phyloP scores from a whole-genome alignment of 2,797 vertebrate species.

The Lacerta viridis region DNA sequence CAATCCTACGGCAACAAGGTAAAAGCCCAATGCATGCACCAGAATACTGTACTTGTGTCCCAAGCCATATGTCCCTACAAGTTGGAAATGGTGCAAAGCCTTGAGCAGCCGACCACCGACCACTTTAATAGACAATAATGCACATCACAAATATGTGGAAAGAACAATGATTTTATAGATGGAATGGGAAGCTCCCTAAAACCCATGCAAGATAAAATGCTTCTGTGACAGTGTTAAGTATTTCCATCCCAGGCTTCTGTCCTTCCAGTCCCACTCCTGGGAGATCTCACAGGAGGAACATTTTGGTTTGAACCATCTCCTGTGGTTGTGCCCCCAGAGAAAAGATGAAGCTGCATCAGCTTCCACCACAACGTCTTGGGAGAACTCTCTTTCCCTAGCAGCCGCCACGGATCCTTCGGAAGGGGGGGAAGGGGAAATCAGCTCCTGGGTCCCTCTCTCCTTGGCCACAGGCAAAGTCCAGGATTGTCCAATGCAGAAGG shows the following conservation, averaged over 20 bases:
- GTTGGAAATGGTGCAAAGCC: not conserved
- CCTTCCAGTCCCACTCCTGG: constrained; percentile 45
- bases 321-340: constrained; percentile 44
- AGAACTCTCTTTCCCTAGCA: constrained; percentile 18
- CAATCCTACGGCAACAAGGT: not conserved
- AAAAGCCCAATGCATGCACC: not conserved
- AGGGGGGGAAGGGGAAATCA: constrained; percentile 28
- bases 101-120: not conserved
- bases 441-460: constrained; percentile 51
- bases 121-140: no score
- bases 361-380: constrained; percentile 30
- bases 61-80: not conserved
- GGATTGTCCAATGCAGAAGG: constrained; percentile 27
- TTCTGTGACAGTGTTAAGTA: constrained; percentile 33
- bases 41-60: not conserved
- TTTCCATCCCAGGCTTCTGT: constrained; percentile 34
- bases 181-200: constrained; percentile 53
- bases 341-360: constrained; percentile 50
- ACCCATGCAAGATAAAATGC: constrained; percentile 31
- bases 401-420: constrained; percentile 47
- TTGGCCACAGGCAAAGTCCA: constrained; percentile 32
- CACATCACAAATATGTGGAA: constrained; percentile 41
- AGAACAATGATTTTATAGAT: constrained; percentile 78
- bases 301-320: constrained; percentile 31
- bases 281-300: constrained; percentile 39